phyloP scores from a whole-genome alignment of 2,888 invertebrate genomes.

The Zygaena filipendulae region DNA sequence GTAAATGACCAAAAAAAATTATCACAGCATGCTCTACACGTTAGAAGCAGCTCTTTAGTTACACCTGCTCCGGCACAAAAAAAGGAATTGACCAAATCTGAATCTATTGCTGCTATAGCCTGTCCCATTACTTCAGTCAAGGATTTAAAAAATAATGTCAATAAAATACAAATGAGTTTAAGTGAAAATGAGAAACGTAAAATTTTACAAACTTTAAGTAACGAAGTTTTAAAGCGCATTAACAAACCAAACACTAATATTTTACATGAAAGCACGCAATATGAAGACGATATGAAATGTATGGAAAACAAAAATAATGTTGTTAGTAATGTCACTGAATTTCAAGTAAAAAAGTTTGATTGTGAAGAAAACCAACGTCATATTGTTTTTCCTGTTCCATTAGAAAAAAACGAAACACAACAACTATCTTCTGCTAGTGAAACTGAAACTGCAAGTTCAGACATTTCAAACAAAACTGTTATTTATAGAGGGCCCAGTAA shows the following conservation, averaged over 20 bases:
- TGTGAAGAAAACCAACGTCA: conserved; percentile 58
- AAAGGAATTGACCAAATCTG: conserved; percentile 57
- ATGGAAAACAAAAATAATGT: too few species aligned
- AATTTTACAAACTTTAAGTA: conserved; percentile 77
- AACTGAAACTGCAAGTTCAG: conserved; percentile 79
- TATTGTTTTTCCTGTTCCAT: conserved; percentile 28
- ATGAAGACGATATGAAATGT: conserved; percentile 23
- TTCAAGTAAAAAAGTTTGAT: conserved; percentile 2
- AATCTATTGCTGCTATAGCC: conserved; percentile 67
- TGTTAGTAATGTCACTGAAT: conserved; percentile 5
- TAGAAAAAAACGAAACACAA: conserved; percentile 35
- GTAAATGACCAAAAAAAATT: conserved; percentile 51
- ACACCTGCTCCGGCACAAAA: conserved; percentile 41
- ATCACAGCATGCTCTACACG: conserved; percentile 54
- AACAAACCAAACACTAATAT: conserved; percentile 70
- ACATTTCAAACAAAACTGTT: conserved; percentile 76
- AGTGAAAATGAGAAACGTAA: conserved; percentile 79
- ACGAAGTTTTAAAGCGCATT: conserved; percentile 76
- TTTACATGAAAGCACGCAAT: conserved; percentile 63
- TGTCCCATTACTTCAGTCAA: conserved; percentile 49
- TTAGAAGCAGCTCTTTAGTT: conserved; percentile 68
- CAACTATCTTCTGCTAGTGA: conserved; percentile 70
- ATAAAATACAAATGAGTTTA: conserved; percentile 58
- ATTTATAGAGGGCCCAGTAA: conserved; percentile 71
- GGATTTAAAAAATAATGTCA: conserved; percentile 55